A percentile compares a stretch with the other conserved stretches of the same genome.
These are phyloP conservation scores for Dynastes hyllus DNA, from an alignment of 2,888 invertebrate species.

Conservation along the genomic window DNA sequence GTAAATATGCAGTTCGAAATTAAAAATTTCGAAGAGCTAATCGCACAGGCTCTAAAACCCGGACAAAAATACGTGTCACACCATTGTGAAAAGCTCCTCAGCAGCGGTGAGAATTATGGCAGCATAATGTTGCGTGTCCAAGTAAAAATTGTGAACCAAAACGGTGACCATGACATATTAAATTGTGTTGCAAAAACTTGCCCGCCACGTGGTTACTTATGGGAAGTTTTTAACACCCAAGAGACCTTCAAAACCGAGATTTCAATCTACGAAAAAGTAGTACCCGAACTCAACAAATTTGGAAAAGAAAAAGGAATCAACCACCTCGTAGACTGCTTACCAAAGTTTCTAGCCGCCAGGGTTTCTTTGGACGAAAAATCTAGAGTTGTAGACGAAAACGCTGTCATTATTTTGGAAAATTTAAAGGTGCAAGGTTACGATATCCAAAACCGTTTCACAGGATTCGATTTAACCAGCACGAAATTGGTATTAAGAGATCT, in stretches of 20 bases:
- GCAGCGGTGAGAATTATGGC: conserved; percentile 75
- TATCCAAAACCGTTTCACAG: conserved; percentile 69
- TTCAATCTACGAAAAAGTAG: conserved; percentile 70
- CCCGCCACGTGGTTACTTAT: conserved; percentile 71
- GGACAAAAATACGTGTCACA: conserved; percentile 11
- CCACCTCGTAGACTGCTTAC: conserved; percentile 59
- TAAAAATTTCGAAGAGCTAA: conserved; percentile 15
- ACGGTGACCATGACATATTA: conserved; percentile 58
- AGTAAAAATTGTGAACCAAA: conserved; percentile 59
- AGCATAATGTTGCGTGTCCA: conserved; percentile 71
- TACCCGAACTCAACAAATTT: conserved; percentile 69
- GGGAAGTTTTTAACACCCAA: conserved; percentile 71
- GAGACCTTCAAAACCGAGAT: conserved; percentile 73
- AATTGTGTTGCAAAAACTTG: conserved; percentile 70
- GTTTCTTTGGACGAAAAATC: conserved; percentile 59
- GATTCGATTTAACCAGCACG: conserved; percentile 72
- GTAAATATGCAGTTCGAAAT: conserved; percentile 28
- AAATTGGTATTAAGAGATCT: conserved; percentile 69
- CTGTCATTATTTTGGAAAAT: conserved; percentile 74
- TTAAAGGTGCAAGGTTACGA: conserved; percentile 71
- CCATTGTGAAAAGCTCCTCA: conserved; percentile 60
- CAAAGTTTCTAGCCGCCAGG: conserved; percentile 72
- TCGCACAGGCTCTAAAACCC: conserved; percentile 10
- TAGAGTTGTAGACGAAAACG: conserved; percentile 71
- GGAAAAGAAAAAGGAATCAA: conserved; percentile 65